These are phyloP conservation scores for Nannospalax galili DNA, from an alignment of 2,113 vertebrate species.

Conservation along the genomic window DNA sequence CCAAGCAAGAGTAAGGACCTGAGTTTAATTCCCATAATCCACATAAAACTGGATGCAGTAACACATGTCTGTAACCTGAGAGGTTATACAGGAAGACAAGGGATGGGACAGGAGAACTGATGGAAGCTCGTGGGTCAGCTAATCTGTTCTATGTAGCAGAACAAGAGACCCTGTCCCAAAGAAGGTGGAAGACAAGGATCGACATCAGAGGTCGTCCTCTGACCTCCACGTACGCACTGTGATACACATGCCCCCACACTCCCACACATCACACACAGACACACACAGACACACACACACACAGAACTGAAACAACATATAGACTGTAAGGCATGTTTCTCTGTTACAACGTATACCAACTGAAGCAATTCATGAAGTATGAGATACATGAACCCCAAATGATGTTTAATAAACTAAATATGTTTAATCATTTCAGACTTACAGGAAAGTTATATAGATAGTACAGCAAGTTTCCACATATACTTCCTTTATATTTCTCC, in stretches of 20 bases:
- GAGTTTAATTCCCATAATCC: neutral
- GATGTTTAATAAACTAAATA: neutral
- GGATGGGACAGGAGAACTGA: neutral
- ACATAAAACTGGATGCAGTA: neutral
- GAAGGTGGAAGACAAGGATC: neutral
- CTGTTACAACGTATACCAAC: neutral
- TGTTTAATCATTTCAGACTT: neutral
- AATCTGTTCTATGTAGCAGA: neutral
- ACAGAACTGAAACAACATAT: neutral
- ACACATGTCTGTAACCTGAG: too few species aligned
- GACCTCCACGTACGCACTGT: neutral
- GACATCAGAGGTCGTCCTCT: neutral
- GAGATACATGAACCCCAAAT: neutral
- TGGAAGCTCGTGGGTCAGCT: neutral
- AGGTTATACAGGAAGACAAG: neutral
- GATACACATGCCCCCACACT: too few species aligned
- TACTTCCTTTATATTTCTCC: neutral
- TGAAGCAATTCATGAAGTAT: neutral
- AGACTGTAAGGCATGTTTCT: neutral
- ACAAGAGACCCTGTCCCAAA: neutral
- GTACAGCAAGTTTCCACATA: neutral
- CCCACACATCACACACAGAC: neutral
- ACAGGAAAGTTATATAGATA: neutral
- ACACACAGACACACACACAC: neutral
- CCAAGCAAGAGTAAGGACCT: neutral